phyloP scores from a whole-genome alignment of 35 echinoderm and acorn worm species.

The Anneissia japonica region DNA sequence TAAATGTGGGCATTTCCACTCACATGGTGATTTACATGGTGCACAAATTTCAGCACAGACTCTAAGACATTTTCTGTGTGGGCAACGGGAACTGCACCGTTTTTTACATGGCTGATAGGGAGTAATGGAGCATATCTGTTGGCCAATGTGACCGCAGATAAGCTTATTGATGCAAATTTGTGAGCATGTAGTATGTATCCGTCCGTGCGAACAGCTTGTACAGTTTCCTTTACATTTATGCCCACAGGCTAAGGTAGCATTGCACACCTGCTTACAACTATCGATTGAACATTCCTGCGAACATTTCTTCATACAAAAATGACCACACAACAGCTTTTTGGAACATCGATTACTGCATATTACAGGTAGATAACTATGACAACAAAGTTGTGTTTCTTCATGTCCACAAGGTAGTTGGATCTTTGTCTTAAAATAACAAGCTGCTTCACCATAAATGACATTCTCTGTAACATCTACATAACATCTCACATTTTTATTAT shows the following conservation, averaged over 20 bases:
- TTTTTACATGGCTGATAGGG: not conserved
- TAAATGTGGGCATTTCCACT: constrained; percentile 32
- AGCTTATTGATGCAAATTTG: not conserved
- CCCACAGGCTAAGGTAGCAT: not conserved
- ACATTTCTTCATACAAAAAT: constrained; percentile 9
- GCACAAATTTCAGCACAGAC: constrained; percentile 48
- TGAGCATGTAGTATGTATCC: not conserved
- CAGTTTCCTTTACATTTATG: not conserved
- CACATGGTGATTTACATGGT: constrained; percentile 56
- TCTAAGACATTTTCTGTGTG: constrained; percentile 40
- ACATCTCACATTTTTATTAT: not conserved
- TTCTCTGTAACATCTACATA: not conserved
- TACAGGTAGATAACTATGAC: too few species aligned
- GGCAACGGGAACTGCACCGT: not conserved
- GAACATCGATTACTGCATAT: not conserved
- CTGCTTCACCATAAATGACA: not conserved
- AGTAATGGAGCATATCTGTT: not conserved
- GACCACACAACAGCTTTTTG: not conserved
- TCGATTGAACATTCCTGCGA: not conserved
- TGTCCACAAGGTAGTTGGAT: not conserved
- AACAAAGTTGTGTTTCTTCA: not conserved
- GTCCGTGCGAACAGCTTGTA: not conserved
- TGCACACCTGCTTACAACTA: not conserved
- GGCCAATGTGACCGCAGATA: constrained; percentile 12
- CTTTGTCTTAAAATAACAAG: not conserved